Evolutionary conservation across 1,140 invertebrate species (phyloP).

Genomic region (Bradysia coprophila): DNA sequence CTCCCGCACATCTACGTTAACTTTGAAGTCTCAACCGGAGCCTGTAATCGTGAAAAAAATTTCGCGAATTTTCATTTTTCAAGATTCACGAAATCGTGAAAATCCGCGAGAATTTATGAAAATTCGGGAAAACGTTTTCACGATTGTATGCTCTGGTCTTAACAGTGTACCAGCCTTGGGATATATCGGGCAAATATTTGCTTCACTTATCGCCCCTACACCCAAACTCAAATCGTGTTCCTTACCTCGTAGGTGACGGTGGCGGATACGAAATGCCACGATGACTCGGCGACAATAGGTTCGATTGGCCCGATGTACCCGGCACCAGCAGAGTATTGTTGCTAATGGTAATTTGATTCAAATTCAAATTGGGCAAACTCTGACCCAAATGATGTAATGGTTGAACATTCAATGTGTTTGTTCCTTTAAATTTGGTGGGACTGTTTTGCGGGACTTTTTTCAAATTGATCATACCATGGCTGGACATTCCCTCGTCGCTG

Average conservation of each 20-base stretch:
- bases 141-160: too few species aligned
- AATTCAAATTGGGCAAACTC: conserved; percentile 47
- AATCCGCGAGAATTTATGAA: too few species aligned
- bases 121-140: too few species aligned
- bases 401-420: conserved; percentile 57
- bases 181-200: too few species aligned
- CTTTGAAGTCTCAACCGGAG: too few species aligned
- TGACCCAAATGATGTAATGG: conserved; percentile 45
- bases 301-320: conserved; percentile 25
- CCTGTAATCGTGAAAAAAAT: too few species aligned
- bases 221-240: too few species aligned
- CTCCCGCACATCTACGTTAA: too few species aligned
- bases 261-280: conserved; percentile 57
- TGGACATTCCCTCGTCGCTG: conserved; percentile 25
- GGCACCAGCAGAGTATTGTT: conserved; percentile 32
- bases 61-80: too few species aligned
- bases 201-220: too few species aligned
- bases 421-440: conserved; percentile 9
- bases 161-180: too few species aligned
- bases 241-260: conserved; percentile 45
- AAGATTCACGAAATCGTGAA: too few species aligned
- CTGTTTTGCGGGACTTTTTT: background rate
- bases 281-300: conserved; percentile 30
- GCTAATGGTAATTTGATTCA: conserved; percentile 10
- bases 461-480: conserved; percentile 1